phyloP scores from a whole-genome alignment of 2,113 vertebrate genomes.

The Calyptommatus sinebrachiatus region DNA sequence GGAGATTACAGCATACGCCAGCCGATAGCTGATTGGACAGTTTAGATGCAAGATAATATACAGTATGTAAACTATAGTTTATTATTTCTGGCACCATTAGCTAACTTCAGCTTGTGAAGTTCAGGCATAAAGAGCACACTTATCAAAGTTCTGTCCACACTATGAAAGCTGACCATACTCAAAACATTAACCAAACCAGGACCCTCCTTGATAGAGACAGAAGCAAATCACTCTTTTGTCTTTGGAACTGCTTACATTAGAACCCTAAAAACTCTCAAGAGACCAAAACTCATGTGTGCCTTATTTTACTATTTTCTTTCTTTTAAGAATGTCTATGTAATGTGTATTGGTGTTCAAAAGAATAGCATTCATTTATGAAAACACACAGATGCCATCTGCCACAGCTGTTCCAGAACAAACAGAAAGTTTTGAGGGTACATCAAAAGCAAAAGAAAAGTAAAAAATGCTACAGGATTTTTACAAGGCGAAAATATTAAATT shows the following conservation, averaged over 20 bases:
- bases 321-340: background rate
- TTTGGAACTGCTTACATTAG: conserved; percentile 6
- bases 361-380: background rate
- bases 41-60: background rate
- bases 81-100: conserved; percentile 1
- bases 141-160: conserved; percentile 30
- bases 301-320: background rate
- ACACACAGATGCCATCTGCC: background rate
- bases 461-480: no score
- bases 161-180: conserved; percentile 38
- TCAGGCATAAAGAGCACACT: conserved; percentile 18
- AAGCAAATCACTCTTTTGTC: conserved; percentile 38
- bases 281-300: background rate
- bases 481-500: no score
- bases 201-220: conserved; percentile 1
- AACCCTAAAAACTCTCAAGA: conserved; percentile 25
- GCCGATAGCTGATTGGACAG: accelerated
- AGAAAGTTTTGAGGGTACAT: no score
- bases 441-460: no score
- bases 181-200: conserved; percentile 40
- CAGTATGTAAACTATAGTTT: background rate
- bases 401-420: no score
- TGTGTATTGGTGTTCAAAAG: background rate
- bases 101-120: conserved; percentile 33
- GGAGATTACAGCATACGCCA: accelerated